These are phyloP conservation scores for Cheilosia impressa DNA, from an alignment of 2,888 invertebrate species.

Conservation along the genomic window DNA sequence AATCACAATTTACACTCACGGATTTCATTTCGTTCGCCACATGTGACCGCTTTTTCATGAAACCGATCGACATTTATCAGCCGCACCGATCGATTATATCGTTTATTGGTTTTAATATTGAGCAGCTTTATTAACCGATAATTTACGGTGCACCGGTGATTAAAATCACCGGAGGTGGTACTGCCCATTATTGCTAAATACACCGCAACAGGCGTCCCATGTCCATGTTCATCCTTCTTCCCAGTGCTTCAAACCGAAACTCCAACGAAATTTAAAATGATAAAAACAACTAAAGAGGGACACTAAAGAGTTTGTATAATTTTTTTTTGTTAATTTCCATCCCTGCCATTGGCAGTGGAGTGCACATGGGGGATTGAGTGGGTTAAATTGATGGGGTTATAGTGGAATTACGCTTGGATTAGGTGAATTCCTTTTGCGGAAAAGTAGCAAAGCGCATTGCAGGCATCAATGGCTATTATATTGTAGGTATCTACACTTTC, in stretches of 20 bases:
- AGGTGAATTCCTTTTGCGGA: conserved; percentile 39
- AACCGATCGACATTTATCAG: conserved; percentile 63
- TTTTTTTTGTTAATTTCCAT: conserved; percentile 44
- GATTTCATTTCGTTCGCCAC: conserved; percentile 39
- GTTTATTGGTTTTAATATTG: conserved; percentile 70
- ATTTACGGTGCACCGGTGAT: conserved; percentile 67
- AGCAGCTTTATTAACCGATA: conserved; percentile 72
- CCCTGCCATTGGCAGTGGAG: conserved; percentile 5
- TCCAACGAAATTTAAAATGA: conserved; percentile 39
- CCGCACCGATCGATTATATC: conserved; percentile 57
- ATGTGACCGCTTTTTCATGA: conserved; percentile 30
- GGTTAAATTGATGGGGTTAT: not conserved
- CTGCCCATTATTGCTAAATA: conserved; percentile 69
- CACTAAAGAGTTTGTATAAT: conserved; percentile 44
- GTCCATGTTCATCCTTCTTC: conserved; percentile 21
- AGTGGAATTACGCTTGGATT: conserved; percentile 28
- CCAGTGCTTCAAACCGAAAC: conserved; percentile 9
- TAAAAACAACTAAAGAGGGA: conserved; percentile 20
- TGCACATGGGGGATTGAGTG: not conserved
- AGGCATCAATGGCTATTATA: not conserved
- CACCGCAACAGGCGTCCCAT: conserved; percentile 58
- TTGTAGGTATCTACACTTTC: not conserved
- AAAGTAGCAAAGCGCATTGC: conserved; percentile 36
- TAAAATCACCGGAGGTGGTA: conserved; percentile 70
- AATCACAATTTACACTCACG: not conserved